A percentile compares a stretch with the other conserved stretches of the same genome.
Evolutionary conservation across 2,888 invertebrate species (phyloP).

Genomic region (Cryptus armator): DNA sequence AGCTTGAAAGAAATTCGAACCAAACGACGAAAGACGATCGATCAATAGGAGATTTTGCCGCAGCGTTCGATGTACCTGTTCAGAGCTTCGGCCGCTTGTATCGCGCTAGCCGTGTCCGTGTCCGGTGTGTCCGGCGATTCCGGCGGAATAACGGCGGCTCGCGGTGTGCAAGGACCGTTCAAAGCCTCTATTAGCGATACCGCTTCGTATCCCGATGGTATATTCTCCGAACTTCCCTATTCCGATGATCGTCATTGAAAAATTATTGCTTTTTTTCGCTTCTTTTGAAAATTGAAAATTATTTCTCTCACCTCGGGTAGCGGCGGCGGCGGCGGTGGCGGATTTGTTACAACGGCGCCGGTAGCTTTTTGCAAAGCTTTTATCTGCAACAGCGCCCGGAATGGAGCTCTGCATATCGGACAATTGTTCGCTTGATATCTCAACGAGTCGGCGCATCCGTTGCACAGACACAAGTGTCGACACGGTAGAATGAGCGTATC

Average conservation of each 20-base stretch:
- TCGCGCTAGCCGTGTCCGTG: constrained; percentile 88
- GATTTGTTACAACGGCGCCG: constrained; percentile 86
- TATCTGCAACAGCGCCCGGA: constrained; percentile 97
- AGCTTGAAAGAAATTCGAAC: neutral
- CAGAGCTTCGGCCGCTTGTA: constrained; percentile 90
- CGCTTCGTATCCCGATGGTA: constrained; percentile 97
- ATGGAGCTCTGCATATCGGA: constrained; percentile 99
- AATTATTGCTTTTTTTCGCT: neutral
- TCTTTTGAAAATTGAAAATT: neutral
- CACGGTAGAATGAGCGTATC: constrained; percentile 99
- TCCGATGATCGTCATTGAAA: neutral
- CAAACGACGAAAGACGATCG: neutral
- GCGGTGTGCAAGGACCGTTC: constrained; percentile 93
- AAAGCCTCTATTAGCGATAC: constrained; percentile 98
- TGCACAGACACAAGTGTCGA: constrained; percentile 98
- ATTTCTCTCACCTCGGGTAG: constrained; percentile 87
- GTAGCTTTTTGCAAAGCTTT: constrained; percentile 94
- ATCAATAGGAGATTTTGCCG: neutral
- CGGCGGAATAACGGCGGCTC: constrained; percentile 84
- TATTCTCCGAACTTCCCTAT: constrained; percentile 92
- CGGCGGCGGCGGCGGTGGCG: constrained; percentile 87
- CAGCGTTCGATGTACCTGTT: constrained; percentile 85
- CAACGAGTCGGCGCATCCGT: constrained; percentile 98
- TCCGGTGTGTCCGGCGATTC: constrained; percentile 87
- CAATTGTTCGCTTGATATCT: constrained; percentile 99